Percentiles rank a stretch among this genome's conserved stretches.
Conservation (phyloP, 2,888 invertebrate species). For the Lacanobia wlatinum region DNA sequence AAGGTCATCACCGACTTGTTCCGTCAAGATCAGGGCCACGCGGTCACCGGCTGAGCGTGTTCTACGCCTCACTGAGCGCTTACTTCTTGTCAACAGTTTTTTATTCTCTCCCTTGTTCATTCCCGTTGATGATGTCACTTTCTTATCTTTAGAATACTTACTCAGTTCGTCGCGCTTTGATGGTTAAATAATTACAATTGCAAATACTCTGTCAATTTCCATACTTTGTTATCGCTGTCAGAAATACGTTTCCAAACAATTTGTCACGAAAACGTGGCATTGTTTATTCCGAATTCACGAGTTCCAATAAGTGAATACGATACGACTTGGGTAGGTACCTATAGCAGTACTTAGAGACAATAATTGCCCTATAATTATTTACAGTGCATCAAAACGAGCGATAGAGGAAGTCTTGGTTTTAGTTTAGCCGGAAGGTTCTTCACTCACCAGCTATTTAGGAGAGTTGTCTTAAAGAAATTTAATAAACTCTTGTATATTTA, state of each 20-base stretch:
- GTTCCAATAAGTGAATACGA: slow-evolving; percentile 18
- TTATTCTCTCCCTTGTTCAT: slow-evolving; percentile 80
- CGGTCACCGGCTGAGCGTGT: slow-evolving; percentile 81
- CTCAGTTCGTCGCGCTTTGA: slow-evolving; percentile 61
- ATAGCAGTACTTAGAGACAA: slow-evolving; percentile 10
- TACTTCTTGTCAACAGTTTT: slow-evolving; percentile 77
- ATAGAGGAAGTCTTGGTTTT: slow-evolving; percentile 4
- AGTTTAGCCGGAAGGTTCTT: slow-evolving; percentile 7
- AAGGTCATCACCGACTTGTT: slow-evolving; percentile 74
- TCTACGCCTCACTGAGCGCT: slow-evolving; percentile 76
- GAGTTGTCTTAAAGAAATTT: slow-evolving; percentile 70
- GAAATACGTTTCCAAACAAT: slow-evolving; percentile 22
- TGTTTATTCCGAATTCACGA: slow-evolving; percentile 18
- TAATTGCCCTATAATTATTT: slow-evolving; percentile 22
- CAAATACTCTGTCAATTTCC: slow-evolving; percentile 55
- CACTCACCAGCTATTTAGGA: slow-evolving; percentile 17
- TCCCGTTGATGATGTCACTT: slow-evolving; percentile 84
- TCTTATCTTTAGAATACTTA: slow-evolving; percentile 71
- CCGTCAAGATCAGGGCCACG: slow-evolving; percentile 87
- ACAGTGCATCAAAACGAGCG: background rate
- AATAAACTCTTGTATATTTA: slow-evolving; percentile 82
- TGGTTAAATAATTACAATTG: slow-evolving; percentile 71
- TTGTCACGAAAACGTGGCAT: slow-evolving; percentile 23
- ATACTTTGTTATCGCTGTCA: slow-evolving; percentile 35
- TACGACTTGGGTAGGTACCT: slow-evolving; percentile 48